Evolutionary conservation across 2,888 invertebrate species (phyloP), one percentile per base, ranked within the genome.

Genomic region (Lasioglossum leucozonium): DNA sequence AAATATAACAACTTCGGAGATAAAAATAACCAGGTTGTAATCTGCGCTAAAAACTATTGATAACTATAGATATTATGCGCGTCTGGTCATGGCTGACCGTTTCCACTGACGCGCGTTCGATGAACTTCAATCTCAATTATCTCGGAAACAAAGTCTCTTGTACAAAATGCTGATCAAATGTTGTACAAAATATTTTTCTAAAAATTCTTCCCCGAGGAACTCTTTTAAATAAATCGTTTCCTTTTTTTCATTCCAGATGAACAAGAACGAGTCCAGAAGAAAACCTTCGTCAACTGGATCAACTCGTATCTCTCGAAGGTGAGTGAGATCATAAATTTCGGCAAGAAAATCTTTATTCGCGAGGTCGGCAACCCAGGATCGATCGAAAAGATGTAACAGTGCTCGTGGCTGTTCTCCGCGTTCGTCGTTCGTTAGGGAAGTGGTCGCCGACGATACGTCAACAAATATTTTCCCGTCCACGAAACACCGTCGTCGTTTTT

Each of bases 241-340:
- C n/a, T n/a, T 26, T 22, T 18, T 65, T 0, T 92, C 90, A 92
- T 95, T 98, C 85, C 97, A 99, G 99, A 99, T 97, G 99, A 99
- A 96, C 99, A 99, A 96, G 99, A 99, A 96, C 97, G 99, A 95
- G 99, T 99, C 91, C 99, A 99, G 95, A 99, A 99, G 97, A 99
- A 99, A 96, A 99, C 99, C 89, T 99, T 99, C 95, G 98, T 99
- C 93, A 99, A 99, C 96, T 99, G 99, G 99, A 99, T 99, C 96
- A 99, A 99, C 96, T 99, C 99, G 95, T 98, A 99, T 96, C 96
- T 99, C 94, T 97, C 97, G 94, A 98, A 99, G 98, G 99, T 99
- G 95, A 97, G 96, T 88, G 76, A 44, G 34, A 72, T 79, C 37
- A 34, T n/a, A 6, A 26, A 42, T n/a, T 58, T 58, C 62, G 30